These are phyloP conservation scores for Kryphioiulus occultus DNA, from an alignment of 2,888 invertebrate genomes.

Conservation along the genomic window DNA sequence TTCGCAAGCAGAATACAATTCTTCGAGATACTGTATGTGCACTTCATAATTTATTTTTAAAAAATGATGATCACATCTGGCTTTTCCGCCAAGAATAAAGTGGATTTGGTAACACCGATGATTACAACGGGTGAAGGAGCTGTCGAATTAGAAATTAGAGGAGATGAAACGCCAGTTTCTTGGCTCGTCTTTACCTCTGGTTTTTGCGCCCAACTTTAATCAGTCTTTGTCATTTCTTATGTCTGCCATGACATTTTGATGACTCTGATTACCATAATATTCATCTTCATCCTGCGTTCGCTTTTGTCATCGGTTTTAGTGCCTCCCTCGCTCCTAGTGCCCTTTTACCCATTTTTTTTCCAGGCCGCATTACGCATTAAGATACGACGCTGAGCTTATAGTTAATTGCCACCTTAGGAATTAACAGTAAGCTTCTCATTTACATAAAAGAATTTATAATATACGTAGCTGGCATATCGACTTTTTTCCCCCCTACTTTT, in stretches of 20 bases:
- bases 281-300: neutral
- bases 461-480: conserved; percentile 1
- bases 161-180: neutral
- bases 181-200: neutral
- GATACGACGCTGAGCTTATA: neutral
- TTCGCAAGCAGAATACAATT: no score
- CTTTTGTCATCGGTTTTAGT: conserved; percentile 30
- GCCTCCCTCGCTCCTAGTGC: neutral
- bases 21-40: no score
- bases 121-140: neutral
- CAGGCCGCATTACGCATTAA: neutral
- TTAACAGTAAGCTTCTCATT: conserved; percentile 20
- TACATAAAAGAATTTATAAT: conserved; percentile 26
- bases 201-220: neutral
- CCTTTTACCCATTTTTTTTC: neutral
- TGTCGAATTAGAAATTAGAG: neutral
- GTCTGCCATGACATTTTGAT: neutral
- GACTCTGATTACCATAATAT: conserved; percentile 31
- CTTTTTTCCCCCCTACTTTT: neutral
- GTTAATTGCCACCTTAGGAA: conserved; percentile 26
- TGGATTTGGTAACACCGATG: neutral
- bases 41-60: no score
- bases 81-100: neutral
- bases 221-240: conserved; percentile 26
- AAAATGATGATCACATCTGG: neutral